These are phyloP conservation scores for Diaprepes abbreviatus DNA, from an alignment of 2,888 invertebrate species.

Conservation along the genomic window DNA sequence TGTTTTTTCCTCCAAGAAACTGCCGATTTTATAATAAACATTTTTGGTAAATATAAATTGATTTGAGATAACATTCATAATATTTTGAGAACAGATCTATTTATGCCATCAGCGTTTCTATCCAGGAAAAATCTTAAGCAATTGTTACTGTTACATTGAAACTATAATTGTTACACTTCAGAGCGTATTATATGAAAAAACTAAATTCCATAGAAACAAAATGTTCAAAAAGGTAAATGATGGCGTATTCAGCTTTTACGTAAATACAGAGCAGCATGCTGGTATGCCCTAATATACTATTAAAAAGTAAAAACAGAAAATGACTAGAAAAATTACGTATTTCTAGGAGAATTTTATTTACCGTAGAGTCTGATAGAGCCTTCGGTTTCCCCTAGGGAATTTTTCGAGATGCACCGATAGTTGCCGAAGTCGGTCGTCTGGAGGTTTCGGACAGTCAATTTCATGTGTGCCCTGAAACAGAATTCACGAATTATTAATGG, in stretches of 20 bases:
- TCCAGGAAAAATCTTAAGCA: no score
- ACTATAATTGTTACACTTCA: no score
- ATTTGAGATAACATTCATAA: no score
- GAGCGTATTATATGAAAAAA: no score
- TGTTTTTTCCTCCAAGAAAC: no score
- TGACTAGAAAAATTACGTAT: constrained; percentile 53
- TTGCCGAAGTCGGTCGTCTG: constrained; percentile 89
- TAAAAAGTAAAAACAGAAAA: constrained; percentile 46
- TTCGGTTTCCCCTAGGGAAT: constrained; percentile 93
- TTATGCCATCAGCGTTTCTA: no score
- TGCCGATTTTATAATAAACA: no score
- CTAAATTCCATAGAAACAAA: no score
- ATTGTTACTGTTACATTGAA: no score
- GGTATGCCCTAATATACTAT: constrained; percentile 29
- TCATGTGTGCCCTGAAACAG: constrained; percentile 83
- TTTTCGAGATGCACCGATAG: constrained; percentile 94
- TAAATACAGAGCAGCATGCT: constrained; percentile 20
- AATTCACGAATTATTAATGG: constrained; percentile 51
- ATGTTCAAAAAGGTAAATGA: no score
- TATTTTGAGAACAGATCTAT: no score
- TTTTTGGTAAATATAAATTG: no score
- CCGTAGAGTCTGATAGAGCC: constrained; percentile 93
- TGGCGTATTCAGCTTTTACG: not conserved
- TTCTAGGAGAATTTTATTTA: constrained; percentile 69
- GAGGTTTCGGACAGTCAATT: constrained; percentile 87